These are phyloP conservation scores for Lamellibrachia luymesi DNA, from an alignment of 1,140 invertebrate species.

Conservation along the genomic window DNA sequence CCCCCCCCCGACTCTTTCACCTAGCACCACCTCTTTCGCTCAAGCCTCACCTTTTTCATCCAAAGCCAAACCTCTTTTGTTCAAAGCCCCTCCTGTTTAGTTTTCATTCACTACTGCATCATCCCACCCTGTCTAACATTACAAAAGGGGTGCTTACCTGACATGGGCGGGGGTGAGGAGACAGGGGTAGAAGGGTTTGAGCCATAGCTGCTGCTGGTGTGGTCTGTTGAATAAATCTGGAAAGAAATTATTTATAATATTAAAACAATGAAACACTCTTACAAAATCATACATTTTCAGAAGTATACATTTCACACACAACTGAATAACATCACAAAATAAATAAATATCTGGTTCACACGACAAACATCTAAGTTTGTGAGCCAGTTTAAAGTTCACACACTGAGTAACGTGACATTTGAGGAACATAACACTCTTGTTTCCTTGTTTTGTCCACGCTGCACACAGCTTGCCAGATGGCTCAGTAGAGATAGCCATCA, in stretches of 20 bases:
- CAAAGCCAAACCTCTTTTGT: not conserved
- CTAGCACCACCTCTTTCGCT: not conserved
- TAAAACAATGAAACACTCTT: not conserved
- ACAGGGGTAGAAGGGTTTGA: constrained; percentile 73
- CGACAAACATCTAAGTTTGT: not conserved
- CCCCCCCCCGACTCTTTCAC: not conserved
- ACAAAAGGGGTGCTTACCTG: constrained; percentile 35
- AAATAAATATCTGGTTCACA: not conserved
- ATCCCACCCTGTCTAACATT: not conserved
- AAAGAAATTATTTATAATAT: constrained; percentile 21
- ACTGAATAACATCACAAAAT: not conserved
- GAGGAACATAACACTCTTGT: not conserved
- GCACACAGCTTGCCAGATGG: not conserved
- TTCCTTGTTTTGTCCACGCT: not conserved
- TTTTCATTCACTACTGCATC: not conserved
- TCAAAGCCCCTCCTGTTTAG: not conserved
- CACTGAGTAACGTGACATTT: not conserved
- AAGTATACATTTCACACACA: not conserved
- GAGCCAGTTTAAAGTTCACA: not conserved
- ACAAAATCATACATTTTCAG: too few species aligned
- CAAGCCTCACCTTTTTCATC: not conserved
- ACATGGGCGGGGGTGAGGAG: constrained; percentile 60
- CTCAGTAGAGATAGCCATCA: not conserved
- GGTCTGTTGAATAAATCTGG: constrained; percentile 84
- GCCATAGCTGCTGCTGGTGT: constrained; percentile 88